phyloP scores from a whole-genome alignment of 92 coral and sea anemone genomes.

The Galaxea fascicularis region DNA sequence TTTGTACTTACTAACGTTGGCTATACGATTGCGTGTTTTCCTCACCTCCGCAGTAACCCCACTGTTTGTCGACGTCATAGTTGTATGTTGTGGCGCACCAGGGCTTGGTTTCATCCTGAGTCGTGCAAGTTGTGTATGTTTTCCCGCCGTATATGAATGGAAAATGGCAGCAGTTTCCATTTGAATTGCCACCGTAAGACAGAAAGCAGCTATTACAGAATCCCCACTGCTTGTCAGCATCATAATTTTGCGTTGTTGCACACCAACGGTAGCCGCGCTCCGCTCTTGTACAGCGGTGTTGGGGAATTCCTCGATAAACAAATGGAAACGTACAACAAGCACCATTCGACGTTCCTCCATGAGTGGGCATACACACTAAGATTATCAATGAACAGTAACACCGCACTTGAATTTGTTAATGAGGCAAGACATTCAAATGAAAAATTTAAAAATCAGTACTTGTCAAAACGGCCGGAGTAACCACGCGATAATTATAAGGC shows the following conservation, averaged over 20 bases:
- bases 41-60: constrained; percentile 84
- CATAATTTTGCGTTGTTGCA: constrained; percentile 80
- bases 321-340: constrained; percentile 94
- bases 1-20: too few species aligned
- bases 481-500: too few species aligned
- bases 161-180: constrained; percentile 85
- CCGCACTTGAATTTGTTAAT: too few species aligned
- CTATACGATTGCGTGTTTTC: too few species aligned
- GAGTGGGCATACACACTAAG: constrained; percentile 92
- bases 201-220: constrained; percentile 71
- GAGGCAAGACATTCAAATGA: too few species aligned
- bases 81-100: constrained; percentile 86
- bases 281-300: constrained; percentile 89
- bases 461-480: too few species aligned
- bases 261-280: constrained; percentile 91
- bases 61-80: constrained; percentile 67
- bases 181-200: constrained; percentile 69
- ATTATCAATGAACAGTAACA: not conserved
- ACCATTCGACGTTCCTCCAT: constrained; percentile 92
- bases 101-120: constrained; percentile 46
- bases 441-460: too few species aligned
- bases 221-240: constrained; percentile 94
- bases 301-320: constrained; percentile 75
- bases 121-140: constrained; percentile 83
- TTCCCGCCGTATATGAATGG: constrained; percentile 84